phyloP scores from a whole-genome alignment of 2,113 vertebrate genomes.

The Ascaphus truei region DNA sequence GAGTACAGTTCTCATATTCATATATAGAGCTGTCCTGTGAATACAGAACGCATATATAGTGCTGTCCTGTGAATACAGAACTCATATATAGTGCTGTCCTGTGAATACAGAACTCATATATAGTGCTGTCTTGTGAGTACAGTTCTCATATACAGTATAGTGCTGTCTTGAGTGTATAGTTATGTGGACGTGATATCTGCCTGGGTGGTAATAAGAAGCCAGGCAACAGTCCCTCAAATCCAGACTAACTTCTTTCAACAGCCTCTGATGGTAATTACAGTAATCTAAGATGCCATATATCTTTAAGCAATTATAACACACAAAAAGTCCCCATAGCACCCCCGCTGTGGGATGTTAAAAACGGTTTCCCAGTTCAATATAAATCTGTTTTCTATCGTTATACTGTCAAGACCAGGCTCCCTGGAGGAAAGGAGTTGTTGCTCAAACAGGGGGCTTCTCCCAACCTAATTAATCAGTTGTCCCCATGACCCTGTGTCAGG shows the following conservation, averaged over 20 bases:
- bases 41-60: too few species aligned
- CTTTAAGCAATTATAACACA: slow-evolving; percentile 84
- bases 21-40: too few species aligned
- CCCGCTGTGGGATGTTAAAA: slow-evolving; percentile 77
- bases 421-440: slow-evolving; percentile 25
- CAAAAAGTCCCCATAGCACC: slow-evolving; percentile 74
- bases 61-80: too few species aligned
- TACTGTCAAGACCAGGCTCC: slow-evolving; percentile 47
- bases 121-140: too few species aligned
- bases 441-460: slow-evolving; percentile 51
- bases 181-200: slow-evolving; percentile 52
- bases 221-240: slow-evolving; percentile 56
- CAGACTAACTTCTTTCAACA: slow-evolving; percentile 74
- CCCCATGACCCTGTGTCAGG: slow-evolving; percentile 59
- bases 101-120: too few species aligned
- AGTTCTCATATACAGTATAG: too few species aligned
- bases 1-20: too few species aligned
- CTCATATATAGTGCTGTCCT: too few species aligned
- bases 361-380: slow-evolving; percentile 70
- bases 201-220: slow-evolving; percentile 74
- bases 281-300: slow-evolving; percentile 93
- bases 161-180: slow-evolving; percentile 41
- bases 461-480: slow-evolving; percentile 55
- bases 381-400: slow-evolving; percentile 54
- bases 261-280: slow-evolving; percentile 89